Conservation (phyloP, 2,113 vertebrate species). For the Sinocyclocheilus anophthalmus region DNA sequence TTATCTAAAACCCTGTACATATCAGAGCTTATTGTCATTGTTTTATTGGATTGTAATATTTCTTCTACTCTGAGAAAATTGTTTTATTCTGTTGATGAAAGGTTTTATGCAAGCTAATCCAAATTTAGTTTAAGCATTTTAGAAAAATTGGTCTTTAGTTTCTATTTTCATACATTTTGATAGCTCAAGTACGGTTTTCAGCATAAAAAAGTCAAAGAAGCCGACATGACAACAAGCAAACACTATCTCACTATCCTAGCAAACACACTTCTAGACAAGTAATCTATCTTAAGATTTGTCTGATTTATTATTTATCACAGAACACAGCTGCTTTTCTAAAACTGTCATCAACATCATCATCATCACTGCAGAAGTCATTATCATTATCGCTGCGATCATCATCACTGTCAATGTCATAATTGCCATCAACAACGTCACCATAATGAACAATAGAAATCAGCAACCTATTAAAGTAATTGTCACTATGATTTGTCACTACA, state of each 20-base stretch:
- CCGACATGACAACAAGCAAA: background rate
- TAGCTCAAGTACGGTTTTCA: background rate
- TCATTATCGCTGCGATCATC: conserved; percentile 9
- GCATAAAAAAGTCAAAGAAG: background rate
- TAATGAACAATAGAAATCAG: conserved; percentile 17
- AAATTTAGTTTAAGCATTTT: background rate
- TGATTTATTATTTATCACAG: conserved; percentile 1
- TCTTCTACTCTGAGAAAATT: background rate
- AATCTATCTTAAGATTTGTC: background rate
- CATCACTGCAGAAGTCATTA: background rate
- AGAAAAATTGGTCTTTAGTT: background rate
- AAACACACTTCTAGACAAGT: background rate
- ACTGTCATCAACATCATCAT: conserved; percentile 3
- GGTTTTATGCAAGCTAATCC: background rate
- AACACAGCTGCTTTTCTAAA: conserved; percentile 22
- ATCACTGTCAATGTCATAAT: conserved; percentile 13
- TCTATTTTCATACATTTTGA: background rate
- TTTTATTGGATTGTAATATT: background rate
- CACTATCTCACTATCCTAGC: background rate
- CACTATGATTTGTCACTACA: background rate
- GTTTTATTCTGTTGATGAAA: background rate
- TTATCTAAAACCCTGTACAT: background rate
- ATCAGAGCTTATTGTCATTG: background rate
- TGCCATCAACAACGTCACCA: background rate
- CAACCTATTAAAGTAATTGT: conserved; percentile 1